These are phyloP conservation scores for Dolomedes plantarius DNA, from an alignment of 2,888 invertebrate species.

Conservation along the genomic window DNA sequence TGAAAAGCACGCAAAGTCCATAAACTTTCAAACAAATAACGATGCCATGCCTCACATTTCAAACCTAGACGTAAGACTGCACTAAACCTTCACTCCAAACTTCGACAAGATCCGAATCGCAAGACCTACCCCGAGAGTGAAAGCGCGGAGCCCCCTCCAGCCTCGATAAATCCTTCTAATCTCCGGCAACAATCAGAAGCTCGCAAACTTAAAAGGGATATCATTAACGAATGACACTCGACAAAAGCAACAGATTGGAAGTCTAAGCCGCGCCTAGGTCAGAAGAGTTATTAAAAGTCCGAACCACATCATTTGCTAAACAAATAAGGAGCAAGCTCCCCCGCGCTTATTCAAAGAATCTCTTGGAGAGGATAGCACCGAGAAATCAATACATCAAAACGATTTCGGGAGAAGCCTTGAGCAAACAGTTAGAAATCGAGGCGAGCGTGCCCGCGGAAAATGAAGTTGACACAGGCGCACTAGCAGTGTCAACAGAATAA, in stretches of 20 bases:
- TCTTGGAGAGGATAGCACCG: not conserved
- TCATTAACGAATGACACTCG: not conserved
- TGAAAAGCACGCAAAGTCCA: too few species aligned
- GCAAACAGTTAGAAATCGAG: not conserved
- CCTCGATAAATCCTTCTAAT: slow-evolving; percentile 4
- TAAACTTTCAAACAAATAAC: too few species aligned
- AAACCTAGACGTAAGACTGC: too few species aligned
- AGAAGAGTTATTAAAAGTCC: slow-evolving; percentile 20
- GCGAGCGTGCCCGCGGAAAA: too few species aligned
- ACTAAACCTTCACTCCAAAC: too few species aligned
- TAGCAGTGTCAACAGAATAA: not conserved
- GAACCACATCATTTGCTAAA: slow-evolving; percentile 2
- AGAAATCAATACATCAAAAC: not conserved
- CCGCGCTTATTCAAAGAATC: slow-evolving; percentile 36
- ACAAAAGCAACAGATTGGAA: not conserved
- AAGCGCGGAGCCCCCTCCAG: too few species aligned
- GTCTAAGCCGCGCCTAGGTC: not conserved
- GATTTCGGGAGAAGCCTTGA: not conserved
- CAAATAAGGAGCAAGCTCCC: slow-evolving; percentile 26
- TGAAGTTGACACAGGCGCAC: not conserved
- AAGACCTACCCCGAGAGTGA: too few species aligned
- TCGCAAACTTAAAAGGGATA: not conserved
- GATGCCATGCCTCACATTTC: too few species aligned
- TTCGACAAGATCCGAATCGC: too few species aligned
- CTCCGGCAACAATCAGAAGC: not conserved